phyloP scores from a whole-genome alignment of 2,797 vertebrate genomes.

The Cryptoblepharus egeriae region DNA sequence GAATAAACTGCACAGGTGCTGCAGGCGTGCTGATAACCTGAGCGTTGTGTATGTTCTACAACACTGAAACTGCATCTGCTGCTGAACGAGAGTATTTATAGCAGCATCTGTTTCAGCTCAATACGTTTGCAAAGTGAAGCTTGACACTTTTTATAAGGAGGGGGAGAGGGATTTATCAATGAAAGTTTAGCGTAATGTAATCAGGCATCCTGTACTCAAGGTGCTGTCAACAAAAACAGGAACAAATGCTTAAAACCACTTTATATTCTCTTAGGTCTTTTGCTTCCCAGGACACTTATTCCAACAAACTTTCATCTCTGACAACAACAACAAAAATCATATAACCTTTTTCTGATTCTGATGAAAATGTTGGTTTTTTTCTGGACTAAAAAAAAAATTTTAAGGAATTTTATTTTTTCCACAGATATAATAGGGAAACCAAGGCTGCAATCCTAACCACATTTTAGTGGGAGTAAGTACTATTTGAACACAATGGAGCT shows the following conservation, averaged over 20 bases:
- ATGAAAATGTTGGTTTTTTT: not conserved
- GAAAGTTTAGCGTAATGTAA: slow-evolving; percentile 69
- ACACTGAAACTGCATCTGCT: slow-evolving; percentile 53
- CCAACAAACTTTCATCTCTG: slow-evolving; percentile 58
- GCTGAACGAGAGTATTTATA: slow-evolving; percentile 67
- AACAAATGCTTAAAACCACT: slow-evolving; percentile 70
- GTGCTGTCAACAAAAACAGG: slow-evolving; percentile 62
- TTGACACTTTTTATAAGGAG: slow-evolving; percentile 54
- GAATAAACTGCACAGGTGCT: slow-evolving; percentile 54
- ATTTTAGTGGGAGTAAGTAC: too few relatives aligned
- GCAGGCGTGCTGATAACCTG: slow-evolving; percentile 41
- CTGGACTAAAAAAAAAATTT: not conserved
- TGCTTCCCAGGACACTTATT: slow-evolving; percentile 54
- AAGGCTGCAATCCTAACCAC: too few relatives aligned
- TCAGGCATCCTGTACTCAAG: slow-evolving; percentile 65
- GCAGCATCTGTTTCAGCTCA: slow-evolving; percentile 73
- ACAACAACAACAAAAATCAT: not conserved
- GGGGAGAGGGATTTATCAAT: slow-evolving; percentile 69
- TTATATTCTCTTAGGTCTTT: slow-evolving; percentile 68
- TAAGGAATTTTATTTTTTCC: not conserved
- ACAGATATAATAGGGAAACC: not conserved
- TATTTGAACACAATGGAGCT: too few relatives aligned
- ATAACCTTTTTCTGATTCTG: not conserved
- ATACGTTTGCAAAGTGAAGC: slow-evolving; percentile 57
- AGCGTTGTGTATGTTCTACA: slow-evolving; percentile 59